A percentile compares a stretch with the other conserved stretches of the same genome.
Evolutionary conservation across 2,113 vertebrate species (phyloP).

Genomic region (Bambusicola thoracicus): DNA sequence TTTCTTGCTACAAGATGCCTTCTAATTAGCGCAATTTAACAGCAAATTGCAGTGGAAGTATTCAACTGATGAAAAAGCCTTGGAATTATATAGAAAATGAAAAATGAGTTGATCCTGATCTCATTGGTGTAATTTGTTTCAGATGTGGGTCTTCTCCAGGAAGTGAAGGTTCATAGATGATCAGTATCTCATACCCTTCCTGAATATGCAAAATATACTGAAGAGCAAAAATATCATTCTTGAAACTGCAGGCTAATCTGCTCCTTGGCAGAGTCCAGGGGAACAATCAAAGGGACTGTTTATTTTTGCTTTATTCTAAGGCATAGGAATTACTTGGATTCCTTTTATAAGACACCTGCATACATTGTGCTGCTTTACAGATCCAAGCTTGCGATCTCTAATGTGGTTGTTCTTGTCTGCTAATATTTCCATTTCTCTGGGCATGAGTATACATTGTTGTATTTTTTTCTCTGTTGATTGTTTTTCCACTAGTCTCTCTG

Average conservation of each 20-base stretch:
- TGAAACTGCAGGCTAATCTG: not conserved
- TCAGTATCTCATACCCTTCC: not conserved
- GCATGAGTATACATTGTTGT: not conserved
- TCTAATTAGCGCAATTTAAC: not conserved
- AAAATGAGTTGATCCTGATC: not conserved
- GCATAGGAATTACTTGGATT: constrained; percentile 31
- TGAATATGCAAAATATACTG: not conserved
- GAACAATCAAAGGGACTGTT: not conserved
- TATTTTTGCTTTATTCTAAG: constrained; percentile 19
- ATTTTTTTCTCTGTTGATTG: not conserved
- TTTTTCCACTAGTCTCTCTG: constrained; percentile 25
- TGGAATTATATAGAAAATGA: not conserved
- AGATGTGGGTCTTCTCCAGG: not conserved
- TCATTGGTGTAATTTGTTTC: not conserved
- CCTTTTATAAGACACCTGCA: not conserved
- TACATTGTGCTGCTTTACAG: not conserved
- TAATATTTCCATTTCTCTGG: constrained; percentile 8
- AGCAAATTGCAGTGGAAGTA: not conserved
- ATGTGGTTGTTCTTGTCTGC: not conserved
- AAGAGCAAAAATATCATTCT: not conserved
- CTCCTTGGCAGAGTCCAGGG: not conserved
- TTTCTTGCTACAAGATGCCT: not conserved
- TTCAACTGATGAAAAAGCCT: not conserved
- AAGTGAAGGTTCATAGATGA: not conserved
- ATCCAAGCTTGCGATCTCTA: not conserved